phyloP scores from a whole-genome alignment of 2,888 invertebrate species.

The Volucella zonaria region DNA sequence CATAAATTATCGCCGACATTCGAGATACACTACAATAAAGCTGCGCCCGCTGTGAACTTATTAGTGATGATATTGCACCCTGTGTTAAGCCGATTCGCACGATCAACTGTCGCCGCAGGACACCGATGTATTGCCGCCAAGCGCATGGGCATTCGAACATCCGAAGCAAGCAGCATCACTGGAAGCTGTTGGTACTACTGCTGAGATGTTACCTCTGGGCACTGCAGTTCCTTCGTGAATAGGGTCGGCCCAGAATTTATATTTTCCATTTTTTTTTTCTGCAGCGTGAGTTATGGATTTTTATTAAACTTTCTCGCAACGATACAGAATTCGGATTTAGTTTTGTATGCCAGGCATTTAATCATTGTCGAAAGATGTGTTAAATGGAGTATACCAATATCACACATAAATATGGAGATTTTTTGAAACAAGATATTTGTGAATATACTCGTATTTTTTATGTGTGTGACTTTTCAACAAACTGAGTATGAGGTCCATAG shows the following conservation, averaged over 20 bases:
- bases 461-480: too few relatives aligned
- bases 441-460: too few relatives aligned
- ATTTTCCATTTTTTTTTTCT: constrained; percentile 22
- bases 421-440: not conserved
- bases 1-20: constrained; percentile 66
- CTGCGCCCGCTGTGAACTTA: constrained; percentile 73
- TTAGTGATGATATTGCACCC: constrained; percentile 74
- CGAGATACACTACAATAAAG: constrained; percentile 61
- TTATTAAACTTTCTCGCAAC: constrained; percentile 56
- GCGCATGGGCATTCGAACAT: constrained; percentile 26
- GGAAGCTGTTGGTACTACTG: constrained; percentile 52
- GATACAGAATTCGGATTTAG: constrained; percentile 36
- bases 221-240: constrained; percentile 17
- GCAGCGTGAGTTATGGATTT: constrained; percentile 67
- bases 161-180: constrained; percentile 42
- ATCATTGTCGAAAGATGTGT: constrained; percentile 59
- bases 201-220: constrained; percentile 28
- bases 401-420: constrained; percentile 63
- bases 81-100: constrained; percentile 74
- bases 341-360: constrained; percentile 50
- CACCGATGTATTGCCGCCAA: constrained; percentile 57
- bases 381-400: constrained; percentile 55
- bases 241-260: not conserved
- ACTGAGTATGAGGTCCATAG: too few relatives aligned
- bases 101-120: constrained; percentile 70